Conservation (phyloP, 2,888 invertebrate genomes). For the Ariolimax columbianus region DNA sequence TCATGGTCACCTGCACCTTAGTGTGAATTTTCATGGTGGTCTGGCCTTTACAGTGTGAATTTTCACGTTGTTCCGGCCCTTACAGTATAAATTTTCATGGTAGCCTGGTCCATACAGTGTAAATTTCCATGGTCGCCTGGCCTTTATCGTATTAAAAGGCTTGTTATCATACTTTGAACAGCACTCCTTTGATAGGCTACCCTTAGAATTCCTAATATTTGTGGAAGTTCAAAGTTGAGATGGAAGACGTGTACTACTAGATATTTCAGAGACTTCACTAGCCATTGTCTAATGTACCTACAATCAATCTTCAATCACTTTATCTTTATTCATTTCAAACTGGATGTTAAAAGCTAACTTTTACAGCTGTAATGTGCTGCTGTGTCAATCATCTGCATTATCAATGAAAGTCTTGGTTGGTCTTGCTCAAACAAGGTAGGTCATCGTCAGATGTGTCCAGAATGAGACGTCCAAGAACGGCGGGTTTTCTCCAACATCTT, state of each 20-base stretch:
- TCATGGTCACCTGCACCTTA: too few relatives aligned
- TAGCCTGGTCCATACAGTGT: too few relatives aligned
- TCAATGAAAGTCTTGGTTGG: slow-evolving; percentile 4
- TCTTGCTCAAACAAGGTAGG: not conserved
- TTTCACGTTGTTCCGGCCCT: too few relatives aligned
- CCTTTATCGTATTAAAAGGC: too few relatives aligned
- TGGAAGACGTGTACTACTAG: not conserved
- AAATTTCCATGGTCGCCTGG: too few relatives aligned
- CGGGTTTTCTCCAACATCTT: not conserved
- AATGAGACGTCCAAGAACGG: not conserved
- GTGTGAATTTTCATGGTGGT: too few relatives aligned
- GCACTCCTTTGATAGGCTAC: too few relatives aligned
- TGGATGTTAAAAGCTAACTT: not conserved
- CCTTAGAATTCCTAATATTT: too few relatives aligned
- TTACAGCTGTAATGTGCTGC: slow-evolving; percentile 17
- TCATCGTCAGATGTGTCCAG: not conserved
- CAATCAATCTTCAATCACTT: not conserved
- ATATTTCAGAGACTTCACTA: not conserved
- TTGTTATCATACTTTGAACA: too few relatives aligned
- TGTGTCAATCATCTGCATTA: not conserved
- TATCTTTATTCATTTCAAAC: not conserved
- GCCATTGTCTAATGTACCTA: not conserved
- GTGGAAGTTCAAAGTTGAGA: not conserved
- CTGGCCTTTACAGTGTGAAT: too few relatives aligned
- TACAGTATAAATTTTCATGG: too few relatives aligned